phyloP scores from a whole-genome alignment of 2,888 invertebrate species.

The Latheticus oryzae region DNA sequence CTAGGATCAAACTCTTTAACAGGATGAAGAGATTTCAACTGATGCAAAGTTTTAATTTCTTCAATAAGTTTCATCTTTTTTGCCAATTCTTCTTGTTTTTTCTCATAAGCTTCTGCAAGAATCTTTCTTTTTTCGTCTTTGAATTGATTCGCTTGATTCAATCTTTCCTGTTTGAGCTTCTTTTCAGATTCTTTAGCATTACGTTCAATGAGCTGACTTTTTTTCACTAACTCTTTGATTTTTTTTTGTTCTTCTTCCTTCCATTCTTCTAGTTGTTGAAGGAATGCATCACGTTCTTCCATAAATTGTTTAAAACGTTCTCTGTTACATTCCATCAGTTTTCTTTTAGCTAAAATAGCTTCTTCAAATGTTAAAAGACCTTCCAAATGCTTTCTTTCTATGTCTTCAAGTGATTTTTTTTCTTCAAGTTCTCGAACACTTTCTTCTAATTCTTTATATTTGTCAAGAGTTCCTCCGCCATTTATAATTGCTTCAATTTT shows the following conservation, averaged over 20 bases:
- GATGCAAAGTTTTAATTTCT: conserved; percentile 63
- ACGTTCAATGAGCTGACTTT: conserved; percentile 64
- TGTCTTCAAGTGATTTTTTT: conserved; percentile 67
- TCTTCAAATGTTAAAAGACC: conserved; percentile 72
- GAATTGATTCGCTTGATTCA: conserved; percentile 65
- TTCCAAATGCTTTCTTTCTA: conserved; percentile 71
- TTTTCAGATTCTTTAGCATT: conserved; percentile 69
- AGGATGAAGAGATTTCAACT: conserved; percentile 56
- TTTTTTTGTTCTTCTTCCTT: conserved; percentile 66
- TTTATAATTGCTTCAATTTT: conserved; percentile 68
- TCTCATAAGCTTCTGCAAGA: conserved; percentile 54
- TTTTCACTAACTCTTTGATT: conserved; percentile 67
- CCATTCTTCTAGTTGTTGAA: conserved; percentile 69
- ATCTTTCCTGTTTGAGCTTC: conserved; percentile 69
- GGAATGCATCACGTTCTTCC: conserved; percentile 67
- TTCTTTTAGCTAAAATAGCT: conserved; percentile 70
- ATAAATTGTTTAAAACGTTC: conserved; percentile 67
- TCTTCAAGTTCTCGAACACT: conserved; percentile 66
- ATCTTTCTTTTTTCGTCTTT: conserved; percentile 67
- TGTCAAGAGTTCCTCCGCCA: conserved; percentile 65
- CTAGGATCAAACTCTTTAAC: conserved; percentile 71
- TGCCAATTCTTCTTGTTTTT: conserved; percentile 60
- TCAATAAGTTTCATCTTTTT: conserved; percentile 63
- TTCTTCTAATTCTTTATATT: conserved; percentile 66
- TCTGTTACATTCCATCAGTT: conserved; percentile 66